Evolutionary conservation across 2,797 vertebrate species (phyloP).

Genomic region (Siniperca obscura): DNA sequence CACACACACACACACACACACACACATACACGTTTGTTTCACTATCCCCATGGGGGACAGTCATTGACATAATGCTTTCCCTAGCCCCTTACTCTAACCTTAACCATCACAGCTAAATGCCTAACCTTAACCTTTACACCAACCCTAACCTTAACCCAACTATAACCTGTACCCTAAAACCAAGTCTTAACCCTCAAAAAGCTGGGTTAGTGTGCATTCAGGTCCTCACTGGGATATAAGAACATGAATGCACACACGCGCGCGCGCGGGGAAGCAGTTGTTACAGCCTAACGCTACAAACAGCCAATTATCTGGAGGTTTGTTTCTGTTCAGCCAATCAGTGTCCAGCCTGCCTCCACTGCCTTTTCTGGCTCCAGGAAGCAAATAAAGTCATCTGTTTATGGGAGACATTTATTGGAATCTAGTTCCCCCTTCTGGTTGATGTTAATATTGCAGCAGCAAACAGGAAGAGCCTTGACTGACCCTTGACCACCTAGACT

Average conservation of each 20-base stretch:
- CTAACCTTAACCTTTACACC: too few relatives aligned
- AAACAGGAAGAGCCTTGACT: not conserved
- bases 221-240: too few relatives aligned
- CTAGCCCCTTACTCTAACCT: too few relatives aligned
- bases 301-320: constrained; percentile 41
- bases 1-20: not conserved
- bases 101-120: too few relatives aligned
- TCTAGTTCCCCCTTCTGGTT: constrained; percentile 66
- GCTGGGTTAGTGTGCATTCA: too few relatives aligned
- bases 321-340: constrained; percentile 49
- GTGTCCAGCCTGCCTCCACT: not conserved
- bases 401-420: constrained; percentile 41
- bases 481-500: not conserved
- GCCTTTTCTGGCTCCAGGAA: constrained; percentile 30
- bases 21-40: constrained; percentile 5
- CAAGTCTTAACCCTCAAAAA: too few relatives aligned
- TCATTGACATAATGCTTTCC: too few relatives aligned
- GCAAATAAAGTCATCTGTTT: not conserved
- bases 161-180: too few relatives aligned
- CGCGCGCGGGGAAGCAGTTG: not conserved
- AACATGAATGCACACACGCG: too few relatives aligned
- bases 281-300: constrained; percentile 1
- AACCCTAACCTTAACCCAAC: too few relatives aligned
- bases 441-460: not conserved
- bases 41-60: too few relatives aligned